Evolutionary conservation across 35 echinoderm and acorn worm species (phyloP), one percentile per base, ranked within the genome.

Genomic region (Amphiura filiformis): DNA sequence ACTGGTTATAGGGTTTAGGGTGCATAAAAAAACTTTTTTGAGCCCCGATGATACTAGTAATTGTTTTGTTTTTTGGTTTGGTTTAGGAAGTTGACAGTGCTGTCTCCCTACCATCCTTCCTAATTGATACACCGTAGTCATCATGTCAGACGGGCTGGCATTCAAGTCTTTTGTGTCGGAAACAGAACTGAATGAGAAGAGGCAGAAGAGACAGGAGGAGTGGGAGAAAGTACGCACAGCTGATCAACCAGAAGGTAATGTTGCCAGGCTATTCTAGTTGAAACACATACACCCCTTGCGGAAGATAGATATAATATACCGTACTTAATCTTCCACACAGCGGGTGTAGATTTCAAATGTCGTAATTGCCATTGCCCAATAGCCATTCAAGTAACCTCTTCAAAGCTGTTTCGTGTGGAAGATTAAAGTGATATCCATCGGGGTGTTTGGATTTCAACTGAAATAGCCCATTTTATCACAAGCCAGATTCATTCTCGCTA

Each of bases 221-320:
- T 98, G 96, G 96, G 92, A 98, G 36, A 98, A 94, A 90, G 96
- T 98, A 22, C 94, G 96, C 64, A 98, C 89, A 38, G 82, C 86
- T 56, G 96, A 98, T 61, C 92, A 98, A 49, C 96, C 96, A 65
- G 81, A 92, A 92, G 96, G 96, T 98, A 88, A 56, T 81, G 61
- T 32, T 1, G 44, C 44, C 44, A 52, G 56, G 32, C 26, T 18
- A n/a, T n/a, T n/a, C n/a, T 78, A 76, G 1, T 34, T 37, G 38
- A 26, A 4, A 81, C 11, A 49, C 1, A 56, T 11, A 2, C 0
- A n/a, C n/a, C n/a, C n/a, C n/a, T n/a, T n/a, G n/a, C n/a, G n/a
- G n/a, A n/a, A n/a, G n/a, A n/a, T n/a, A 31, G 39, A 7, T 18
- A n/a, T 32, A 57, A 41, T 1, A 32, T 18, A 18, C 33, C 34